Base-by-base conservation (phyloP, 2,113 vertebrate genomes). In the Syrmaticus mikado region DNA sequence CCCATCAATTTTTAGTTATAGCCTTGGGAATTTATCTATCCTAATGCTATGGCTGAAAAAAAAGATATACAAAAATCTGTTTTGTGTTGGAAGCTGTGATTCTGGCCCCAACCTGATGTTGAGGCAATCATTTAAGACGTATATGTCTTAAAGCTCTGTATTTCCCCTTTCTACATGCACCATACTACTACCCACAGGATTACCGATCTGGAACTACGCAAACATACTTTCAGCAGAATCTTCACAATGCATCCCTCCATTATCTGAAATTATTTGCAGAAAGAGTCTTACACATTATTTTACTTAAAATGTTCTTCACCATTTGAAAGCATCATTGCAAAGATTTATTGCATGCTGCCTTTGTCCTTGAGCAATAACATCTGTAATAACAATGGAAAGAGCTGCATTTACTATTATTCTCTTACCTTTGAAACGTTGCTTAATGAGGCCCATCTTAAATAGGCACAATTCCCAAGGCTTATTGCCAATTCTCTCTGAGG, bases 401-500 rank as follows among this genome's bases (percentile, higher is more conserved):
- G 30, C 4, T 70, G 3, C 48, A 65, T 84, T 81, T 87, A 22
- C 72, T 85, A 34, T 71, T 36, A 50, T 57, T 91, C 43, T 14
- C 40, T 36, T 70, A 66, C 36, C 34, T 66, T 52, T 88, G 70
- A 93, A 87, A 86, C 72, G 85, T 65, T 90, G 80, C 48, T 92
- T 94, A 94, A 96, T 89, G 85, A 91, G 45, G 61, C 90, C 73
- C 84, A 16, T 86, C 93, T 78, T 61, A 75, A 86, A 89, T 4
- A 36, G 43, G 41, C 36, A 85, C 34, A 78, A 14, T 8, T 71
- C 21, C 48, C 66, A 74, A n/a, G 79, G 85, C 85, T 88, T 83
- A 85, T 85, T 91, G 87, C 85, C 90, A 95, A 38, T 52, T 34
- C 34, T 75, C 25, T 83, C 64, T 52, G 8, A 52, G 85, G 61